Conservation (phyloP, 2,113 vertebrate species). For the Arizona elegans region DNA sequence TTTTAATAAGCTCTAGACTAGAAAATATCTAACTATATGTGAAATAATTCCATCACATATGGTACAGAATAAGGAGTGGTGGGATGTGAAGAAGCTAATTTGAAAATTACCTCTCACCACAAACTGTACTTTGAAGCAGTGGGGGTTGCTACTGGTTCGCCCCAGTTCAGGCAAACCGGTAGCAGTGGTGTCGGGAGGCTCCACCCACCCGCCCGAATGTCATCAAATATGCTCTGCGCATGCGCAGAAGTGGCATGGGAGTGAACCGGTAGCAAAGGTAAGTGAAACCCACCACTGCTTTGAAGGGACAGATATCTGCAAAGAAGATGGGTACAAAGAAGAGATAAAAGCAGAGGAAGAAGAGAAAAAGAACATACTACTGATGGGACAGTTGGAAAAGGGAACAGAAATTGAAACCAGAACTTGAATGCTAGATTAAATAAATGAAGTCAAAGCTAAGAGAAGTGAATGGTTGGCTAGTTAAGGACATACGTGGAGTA, state of each 20-base stretch:
- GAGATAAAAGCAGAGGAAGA: background rate
- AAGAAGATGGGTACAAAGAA: background rate
- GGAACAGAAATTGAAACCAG: background rate
- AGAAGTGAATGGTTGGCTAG: background rate
- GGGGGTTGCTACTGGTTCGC: no score
- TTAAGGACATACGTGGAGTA: background rate
- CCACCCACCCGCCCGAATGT: no score
- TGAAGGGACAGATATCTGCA: background rate
- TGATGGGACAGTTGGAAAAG: background rate
- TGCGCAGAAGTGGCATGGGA: no score
- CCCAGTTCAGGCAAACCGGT: no score
- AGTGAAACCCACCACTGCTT: background rate
- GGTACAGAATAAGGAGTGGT: background rate
- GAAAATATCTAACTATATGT: background rate
- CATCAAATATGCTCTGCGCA: no score
- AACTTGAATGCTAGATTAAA: background rate
- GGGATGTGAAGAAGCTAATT: background rate
- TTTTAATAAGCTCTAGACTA: background rate
- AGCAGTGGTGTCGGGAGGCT: no score
- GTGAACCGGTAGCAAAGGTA: no score
- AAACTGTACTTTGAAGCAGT: background rate
- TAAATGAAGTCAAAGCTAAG: background rate
- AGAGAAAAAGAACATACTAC: background rate
- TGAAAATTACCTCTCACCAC: background rate
- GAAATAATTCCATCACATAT: background rate